Evolutionary conservation across 2,113 vertebrate genomes (phyloP).

Genomic region (Python bivittatus): DNA sequence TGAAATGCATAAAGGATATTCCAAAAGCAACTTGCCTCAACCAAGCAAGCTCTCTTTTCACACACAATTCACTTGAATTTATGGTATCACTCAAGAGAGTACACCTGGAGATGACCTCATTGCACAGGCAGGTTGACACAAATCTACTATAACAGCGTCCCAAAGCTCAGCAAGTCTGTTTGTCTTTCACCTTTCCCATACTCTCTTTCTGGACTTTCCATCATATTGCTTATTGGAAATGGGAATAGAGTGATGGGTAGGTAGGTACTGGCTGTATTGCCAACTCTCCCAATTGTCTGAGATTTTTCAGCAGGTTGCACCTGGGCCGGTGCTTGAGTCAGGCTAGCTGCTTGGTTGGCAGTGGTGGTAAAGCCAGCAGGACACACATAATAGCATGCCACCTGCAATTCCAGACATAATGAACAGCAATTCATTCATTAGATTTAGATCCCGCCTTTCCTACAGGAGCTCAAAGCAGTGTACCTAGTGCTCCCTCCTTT

Average conservation of each 20-base stretch:
- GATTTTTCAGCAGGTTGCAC: neutral
- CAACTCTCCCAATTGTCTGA: neutral
- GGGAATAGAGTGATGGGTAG: neutral
- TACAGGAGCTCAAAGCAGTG: neutral
- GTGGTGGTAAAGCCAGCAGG: neutral
- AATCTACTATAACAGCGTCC: neutral
- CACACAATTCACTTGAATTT: neutral
- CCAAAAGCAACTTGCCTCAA: neutral
- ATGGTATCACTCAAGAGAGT: neutral
- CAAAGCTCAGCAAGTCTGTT: neutral
- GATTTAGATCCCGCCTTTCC: neutral
- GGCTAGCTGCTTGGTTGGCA: neutral
- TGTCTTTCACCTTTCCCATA: neutral
- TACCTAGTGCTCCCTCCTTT: neutral
- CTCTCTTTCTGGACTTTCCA: neutral
- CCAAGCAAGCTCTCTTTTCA: neutral
- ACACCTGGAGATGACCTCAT: neutral
- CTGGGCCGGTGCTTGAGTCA: neutral
- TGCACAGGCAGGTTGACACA: neutral
- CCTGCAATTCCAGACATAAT: neutral
- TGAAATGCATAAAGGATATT: neutral
- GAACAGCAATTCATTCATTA: neutral
- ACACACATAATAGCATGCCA: neutral
- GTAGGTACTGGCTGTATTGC: neutral
- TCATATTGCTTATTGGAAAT: neutral